Evolutionary conservation across 2,797 vertebrate genomes (phyloP).

Genomic region (Phalloptychus januarius): DNA sequence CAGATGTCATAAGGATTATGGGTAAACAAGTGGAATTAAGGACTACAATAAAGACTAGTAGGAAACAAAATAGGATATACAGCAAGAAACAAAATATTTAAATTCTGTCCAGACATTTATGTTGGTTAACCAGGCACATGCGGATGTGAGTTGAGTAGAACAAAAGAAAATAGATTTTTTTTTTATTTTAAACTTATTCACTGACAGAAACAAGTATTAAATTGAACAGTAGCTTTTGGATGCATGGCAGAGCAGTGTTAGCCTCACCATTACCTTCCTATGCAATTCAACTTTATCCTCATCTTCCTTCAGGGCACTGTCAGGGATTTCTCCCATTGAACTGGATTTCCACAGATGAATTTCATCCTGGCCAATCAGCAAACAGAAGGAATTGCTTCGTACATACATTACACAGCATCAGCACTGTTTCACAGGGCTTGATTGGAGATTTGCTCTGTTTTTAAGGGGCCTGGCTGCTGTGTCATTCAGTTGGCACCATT

Average conservation of each 20-base stretch:
- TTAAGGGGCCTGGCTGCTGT: background rate
- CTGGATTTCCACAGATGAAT: too few relatives aligned
- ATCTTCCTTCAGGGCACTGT: too few relatives aligned
- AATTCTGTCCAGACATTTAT: background rate
- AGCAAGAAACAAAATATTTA: background rate
- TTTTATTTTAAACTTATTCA: background rate
- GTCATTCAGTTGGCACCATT: background rate
- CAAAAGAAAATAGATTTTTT: background rate
- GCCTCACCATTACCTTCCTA: too few relatives aligned
- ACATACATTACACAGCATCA: background rate
- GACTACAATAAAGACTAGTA: background rate
- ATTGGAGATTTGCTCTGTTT: background rate
- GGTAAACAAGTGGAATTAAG: background rate
- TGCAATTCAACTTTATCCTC: too few relatives aligned
- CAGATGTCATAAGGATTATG: constrained; percentile 19
- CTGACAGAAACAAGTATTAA: background rate
- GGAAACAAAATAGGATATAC: too few relatives aligned
- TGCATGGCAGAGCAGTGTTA: background rate
- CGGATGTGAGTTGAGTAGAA: background rate
- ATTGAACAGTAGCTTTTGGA: background rate
- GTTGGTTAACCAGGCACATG: background rate
- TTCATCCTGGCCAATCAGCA: too few relatives aligned
- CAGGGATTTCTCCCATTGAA: too few relatives aligned
- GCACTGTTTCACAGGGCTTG: background rate
- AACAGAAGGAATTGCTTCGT: background rate